Conservation (phyloP, 1,140 invertebrate genomes). For the Holcopasites calliopsidis region DNA sequence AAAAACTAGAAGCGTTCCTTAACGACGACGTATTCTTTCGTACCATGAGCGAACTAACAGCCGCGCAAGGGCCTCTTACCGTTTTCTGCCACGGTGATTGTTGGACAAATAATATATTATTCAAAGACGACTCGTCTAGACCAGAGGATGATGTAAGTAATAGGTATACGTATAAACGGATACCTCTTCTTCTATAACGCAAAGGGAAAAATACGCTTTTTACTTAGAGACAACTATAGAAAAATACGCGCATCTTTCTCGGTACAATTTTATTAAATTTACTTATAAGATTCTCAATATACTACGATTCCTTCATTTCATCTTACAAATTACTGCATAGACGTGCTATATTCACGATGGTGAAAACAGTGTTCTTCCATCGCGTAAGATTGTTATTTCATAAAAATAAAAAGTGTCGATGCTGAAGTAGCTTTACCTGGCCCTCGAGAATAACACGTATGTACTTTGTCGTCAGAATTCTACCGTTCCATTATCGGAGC, state of each 20-base stretch:
- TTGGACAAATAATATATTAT: constrained; percentile 88
- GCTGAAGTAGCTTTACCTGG: not conserved
- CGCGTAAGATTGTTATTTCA: not conserved
- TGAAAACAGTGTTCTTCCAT: constrained; percentile 17
- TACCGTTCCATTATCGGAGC: not conserved
- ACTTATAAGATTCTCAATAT: constrained; percentile 54
- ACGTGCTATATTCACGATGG: constrained; percentile 10
- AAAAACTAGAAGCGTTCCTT: constrained; percentile 82
- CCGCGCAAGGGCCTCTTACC: constrained; percentile 82
- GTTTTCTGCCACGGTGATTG: constrained; percentile 88
- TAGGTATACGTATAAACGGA: constrained; percentile 7
- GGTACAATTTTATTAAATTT: constrained; percentile 59
- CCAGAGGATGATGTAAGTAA: constrained; percentile 79
- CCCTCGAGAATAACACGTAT: not conserved
- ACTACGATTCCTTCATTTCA: constrained; percentile 9
- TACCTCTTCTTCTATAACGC: not conserved
- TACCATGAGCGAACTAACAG: constrained; percentile 84
- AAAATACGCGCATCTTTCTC: constrained; percentile 29
- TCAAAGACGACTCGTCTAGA: constrained; percentile 76
- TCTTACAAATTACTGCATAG: constrained; percentile 9
- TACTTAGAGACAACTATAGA: too few species aligned
- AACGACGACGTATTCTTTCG: constrained; percentile 84
- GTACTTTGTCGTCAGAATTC: not conserved
- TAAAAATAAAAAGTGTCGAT: constrained; percentile 11
- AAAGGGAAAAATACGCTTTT: not conserved